Base-by-base conservation (phyloP, 2,797 vertebrate species). In the Eospalax fontanierii region DNA sequence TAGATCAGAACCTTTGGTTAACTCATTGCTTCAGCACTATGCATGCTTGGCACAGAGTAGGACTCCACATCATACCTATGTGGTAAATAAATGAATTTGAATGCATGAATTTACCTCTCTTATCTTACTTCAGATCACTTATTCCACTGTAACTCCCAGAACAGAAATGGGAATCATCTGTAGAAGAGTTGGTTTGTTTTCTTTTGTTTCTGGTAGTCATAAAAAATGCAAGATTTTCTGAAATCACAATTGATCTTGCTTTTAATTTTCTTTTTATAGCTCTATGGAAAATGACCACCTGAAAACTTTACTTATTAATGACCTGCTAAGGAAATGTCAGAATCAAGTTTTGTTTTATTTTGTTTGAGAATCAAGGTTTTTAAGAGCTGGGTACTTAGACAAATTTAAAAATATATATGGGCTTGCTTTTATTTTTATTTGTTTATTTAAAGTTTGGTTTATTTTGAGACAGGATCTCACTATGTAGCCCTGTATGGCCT, bases 191-290 rank as follows among this genome's bases (percentile, higher is more conserved):
- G 30, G 76, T 76, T 76, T 63, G 21, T 88, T 88, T 75, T 33
- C 65, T 86, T 78, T 79, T 43, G 43, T 90, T 86, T 86, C 71
- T 90, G 78, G 28, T 66, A 75, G 81, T 96, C 80, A 79, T 87
- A 50, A 76, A 96, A 96, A 86, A 76, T 74, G 57, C 40, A 94
- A 57, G 43, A 57, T 94, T 85, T 96, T 91, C 30, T 21, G 75
- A 76, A 89, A 97, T 65, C 46, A 83, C 57, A 92, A 59, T n/a
- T 91, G 96, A 94, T 92, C 80, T 96, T 92, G 71, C 82, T 97
- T 95, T 97, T 94, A 83, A 93, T 86, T 90, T 87, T 94, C 87
- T 94, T 96, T 94, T 89, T 93, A 95, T 74, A 89, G 82, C 2
- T 18, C 68, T 85, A 16, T 46, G 30, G 66, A 96, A 68, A 92